Evolutionary conservation across 1,140 invertebrate genomes (phyloP).

Genomic region (Holotrichia oblita): DNA sequence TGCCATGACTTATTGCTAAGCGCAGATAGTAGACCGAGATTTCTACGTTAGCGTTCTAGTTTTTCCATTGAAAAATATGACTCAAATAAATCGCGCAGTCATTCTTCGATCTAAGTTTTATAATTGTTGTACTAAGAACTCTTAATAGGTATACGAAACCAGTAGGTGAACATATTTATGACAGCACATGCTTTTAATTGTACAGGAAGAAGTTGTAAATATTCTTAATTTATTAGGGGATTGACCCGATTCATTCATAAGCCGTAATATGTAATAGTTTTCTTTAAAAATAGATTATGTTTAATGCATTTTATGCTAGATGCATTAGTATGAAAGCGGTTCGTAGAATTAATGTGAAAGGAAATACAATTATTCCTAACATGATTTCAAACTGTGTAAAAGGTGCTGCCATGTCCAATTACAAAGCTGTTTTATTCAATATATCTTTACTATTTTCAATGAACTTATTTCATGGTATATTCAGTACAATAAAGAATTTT

Average conservation of each 20-base stretch:
- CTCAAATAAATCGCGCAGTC: neutral
- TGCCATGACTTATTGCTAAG: neutral
- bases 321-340: neutral
- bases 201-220: conserved; percentile 4
- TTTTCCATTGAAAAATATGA: conserved; percentile 18
- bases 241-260: conserved; percentile 5
- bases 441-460: too few relatives aligned
- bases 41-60: neutral
- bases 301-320: neutral
- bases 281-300: neutral
- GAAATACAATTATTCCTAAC: neutral
- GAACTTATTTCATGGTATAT: too few relatives aligned
- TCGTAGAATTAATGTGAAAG: neutral
- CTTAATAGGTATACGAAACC: neutral
- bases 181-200: neutral
- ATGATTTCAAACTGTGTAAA: too few relatives aligned
- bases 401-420: too few relatives aligned
- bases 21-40: neutral
- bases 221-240: conserved; percentile 5
- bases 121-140: conserved; percentile 11
- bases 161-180: conserved; percentile 16
- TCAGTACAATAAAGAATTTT: too few relatives aligned
- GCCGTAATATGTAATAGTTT: neutral
- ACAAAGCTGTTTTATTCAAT: too few relatives aligned
- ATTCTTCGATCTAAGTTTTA: conserved; percentile 18